phyloP scores from a whole-genome alignment of 2,888 invertebrate genomes.

The Bellardia pandia region DNA sequence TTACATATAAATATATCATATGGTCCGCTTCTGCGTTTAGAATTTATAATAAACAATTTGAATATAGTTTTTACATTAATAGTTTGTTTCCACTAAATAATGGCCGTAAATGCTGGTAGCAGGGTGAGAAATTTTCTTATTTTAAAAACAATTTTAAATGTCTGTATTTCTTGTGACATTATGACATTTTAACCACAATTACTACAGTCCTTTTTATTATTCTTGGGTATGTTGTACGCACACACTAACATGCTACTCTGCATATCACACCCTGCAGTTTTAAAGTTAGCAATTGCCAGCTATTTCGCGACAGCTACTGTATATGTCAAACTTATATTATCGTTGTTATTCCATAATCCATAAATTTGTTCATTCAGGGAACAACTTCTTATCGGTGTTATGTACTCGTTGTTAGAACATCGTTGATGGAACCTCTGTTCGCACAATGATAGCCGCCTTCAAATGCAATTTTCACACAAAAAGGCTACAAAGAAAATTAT shows the following conservation, averaged over 20 bases:
- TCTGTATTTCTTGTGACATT: conserved; percentile 38
- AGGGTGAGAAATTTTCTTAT: neutral
- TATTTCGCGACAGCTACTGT: neutral
- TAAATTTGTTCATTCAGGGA: too few relatives aligned
- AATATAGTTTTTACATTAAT: neutral
- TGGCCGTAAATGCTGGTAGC: neutral
- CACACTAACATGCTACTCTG: neutral
- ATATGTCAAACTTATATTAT: neutral
- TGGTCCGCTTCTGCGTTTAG: too few relatives aligned
- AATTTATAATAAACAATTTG: too few relatives aligned
- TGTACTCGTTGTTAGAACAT: too few relatives aligned
- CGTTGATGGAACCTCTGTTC: too few relatives aligned
- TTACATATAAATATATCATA: too few relatives aligned
- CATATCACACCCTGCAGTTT: neutral
- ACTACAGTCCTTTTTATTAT: conserved; percentile 24
- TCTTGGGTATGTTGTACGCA: conserved; percentile 15
- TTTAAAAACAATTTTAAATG: conserved; percentile 2
- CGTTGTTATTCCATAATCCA: too few relatives aligned
- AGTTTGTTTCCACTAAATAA: neutral
- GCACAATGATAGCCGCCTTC: too few relatives aligned
- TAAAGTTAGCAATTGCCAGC: too few relatives aligned
- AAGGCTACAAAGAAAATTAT: too few relatives aligned
- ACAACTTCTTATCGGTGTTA: too few relatives aligned
- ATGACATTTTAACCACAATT: conserved; percentile 55
- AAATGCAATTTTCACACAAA: too few relatives aligned